Evolutionary conservation across 2,888 invertebrate genomes (phyloP).

Genomic region (Agyllia agylla): DNA sequence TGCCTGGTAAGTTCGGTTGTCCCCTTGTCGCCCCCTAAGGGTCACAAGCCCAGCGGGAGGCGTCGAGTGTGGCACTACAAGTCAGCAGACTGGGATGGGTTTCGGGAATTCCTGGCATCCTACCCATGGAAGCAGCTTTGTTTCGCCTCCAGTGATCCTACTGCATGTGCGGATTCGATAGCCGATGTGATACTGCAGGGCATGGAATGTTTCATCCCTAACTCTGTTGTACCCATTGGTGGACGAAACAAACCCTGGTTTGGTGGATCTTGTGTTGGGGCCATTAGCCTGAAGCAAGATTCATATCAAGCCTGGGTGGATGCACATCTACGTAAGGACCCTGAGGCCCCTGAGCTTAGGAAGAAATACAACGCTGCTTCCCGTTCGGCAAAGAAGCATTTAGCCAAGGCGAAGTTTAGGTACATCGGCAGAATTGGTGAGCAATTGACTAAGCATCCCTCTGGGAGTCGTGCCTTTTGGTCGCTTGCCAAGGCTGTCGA

Average conservation of each 20-base stretch:
- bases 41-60: neutral
- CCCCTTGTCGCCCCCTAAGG: neutral
- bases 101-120: neutral
- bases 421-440: neutral
- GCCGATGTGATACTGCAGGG: constrained; percentile 14
- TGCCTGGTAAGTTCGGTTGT: neutral
- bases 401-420: neutral
- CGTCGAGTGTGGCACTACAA: neutral
- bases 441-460: neutral
- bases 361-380: neutral
- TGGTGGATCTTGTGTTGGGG: neutral
- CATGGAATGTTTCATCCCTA: constrained; percentile 11
- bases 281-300: neutral
- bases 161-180: neutral
- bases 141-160: neutral
- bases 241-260: neutral
- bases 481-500: constrained; percentile 9
- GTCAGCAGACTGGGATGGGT: neutral
- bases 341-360: neutral
- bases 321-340: neutral
- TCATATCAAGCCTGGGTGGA: neutral
- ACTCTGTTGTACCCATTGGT: constrained; percentile 1
- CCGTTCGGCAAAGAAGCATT: neutral
- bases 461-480: constrained; percentile 11
- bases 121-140: neutral